Conservation (phyloP, 2,113 vertebrate genomes). For the Lynx canadensis region DNA sequence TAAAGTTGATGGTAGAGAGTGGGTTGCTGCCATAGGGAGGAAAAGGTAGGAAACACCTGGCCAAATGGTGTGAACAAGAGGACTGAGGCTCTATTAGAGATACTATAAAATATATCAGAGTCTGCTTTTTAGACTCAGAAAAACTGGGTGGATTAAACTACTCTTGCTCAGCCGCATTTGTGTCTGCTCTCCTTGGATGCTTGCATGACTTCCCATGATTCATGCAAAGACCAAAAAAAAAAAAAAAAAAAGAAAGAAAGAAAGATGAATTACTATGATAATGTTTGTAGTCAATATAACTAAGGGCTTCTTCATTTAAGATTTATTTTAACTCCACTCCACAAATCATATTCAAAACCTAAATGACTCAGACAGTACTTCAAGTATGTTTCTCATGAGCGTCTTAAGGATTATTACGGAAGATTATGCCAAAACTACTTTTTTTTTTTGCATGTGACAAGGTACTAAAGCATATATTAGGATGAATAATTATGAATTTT, state of each 20-base stretch:
- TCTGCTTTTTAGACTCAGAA: background rate
- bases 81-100: background rate
- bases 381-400: slow-evolving; percentile 3
- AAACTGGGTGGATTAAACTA: background rate
- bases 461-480: background rate
- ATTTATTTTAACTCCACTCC: slow-evolving; percentile 53
- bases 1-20: background rate
- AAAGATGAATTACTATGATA: slow-evolving; percentile 36
- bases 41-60: background rate
- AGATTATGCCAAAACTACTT: background rate
- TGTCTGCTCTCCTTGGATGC: background rate
- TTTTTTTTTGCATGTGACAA: background rate
- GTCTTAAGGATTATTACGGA: background rate
- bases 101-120: background rate
- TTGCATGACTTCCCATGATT: slow-evolving; percentile 18
- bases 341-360: slow-evolving; percentile 59
- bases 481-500: slow-evolving; percentile 9
- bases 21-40: background rate
- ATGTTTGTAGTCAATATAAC: slow-evolving; percentile 48
- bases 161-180: background rate
- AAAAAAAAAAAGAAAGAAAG: background rate
- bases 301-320: slow-evolving; percentile 49
- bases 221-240: background rate
- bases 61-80: background rate
- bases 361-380: background rate